Conservation (phyloP, 2,797 vertebrate genomes). For the Heterohyrax brucei region DNA sequence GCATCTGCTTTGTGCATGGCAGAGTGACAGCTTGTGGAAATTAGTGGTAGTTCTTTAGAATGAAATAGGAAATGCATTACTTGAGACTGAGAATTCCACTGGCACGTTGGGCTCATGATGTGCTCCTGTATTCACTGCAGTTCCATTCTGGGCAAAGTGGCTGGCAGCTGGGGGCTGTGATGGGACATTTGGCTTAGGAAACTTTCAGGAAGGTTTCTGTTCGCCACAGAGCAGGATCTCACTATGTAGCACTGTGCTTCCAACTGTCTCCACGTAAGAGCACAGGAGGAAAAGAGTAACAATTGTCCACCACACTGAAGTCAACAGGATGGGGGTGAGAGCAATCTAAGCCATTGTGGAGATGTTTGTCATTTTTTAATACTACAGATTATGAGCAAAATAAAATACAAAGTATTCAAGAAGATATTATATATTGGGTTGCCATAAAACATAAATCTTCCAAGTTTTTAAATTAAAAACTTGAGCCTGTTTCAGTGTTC, state of each 20-base stretch:
- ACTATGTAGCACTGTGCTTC: not conserved
- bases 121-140: not conserved
- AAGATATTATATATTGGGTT: slow-evolving; percentile 25
- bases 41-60: not conserved
- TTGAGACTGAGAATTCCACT: not conserved
- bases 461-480: slow-evolving; percentile 48
- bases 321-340: not conserved
- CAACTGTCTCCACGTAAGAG: not conserved
- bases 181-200: not conserved
- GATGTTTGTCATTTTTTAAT: not conserved
- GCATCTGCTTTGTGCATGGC: not conserved
- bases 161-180: not conserved
- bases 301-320: not conserved
- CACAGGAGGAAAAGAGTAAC: not conserved
- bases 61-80: not conserved
- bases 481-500: slow-evolving; percentile 12
- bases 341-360: not conserved
- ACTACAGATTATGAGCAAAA: slow-evolving; percentile 41
- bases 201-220: not conserved
- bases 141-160: not conserved
- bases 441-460: not conserved
- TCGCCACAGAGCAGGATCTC: not conserved
- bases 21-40: not conserved
- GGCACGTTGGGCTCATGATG: not conserved
- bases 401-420: slow-evolving; percentile 28